Evolutionary conservation across 2,113 vertebrate genomes (phyloP).

Genomic region (Tetraodon nigroviridis): DNA sequence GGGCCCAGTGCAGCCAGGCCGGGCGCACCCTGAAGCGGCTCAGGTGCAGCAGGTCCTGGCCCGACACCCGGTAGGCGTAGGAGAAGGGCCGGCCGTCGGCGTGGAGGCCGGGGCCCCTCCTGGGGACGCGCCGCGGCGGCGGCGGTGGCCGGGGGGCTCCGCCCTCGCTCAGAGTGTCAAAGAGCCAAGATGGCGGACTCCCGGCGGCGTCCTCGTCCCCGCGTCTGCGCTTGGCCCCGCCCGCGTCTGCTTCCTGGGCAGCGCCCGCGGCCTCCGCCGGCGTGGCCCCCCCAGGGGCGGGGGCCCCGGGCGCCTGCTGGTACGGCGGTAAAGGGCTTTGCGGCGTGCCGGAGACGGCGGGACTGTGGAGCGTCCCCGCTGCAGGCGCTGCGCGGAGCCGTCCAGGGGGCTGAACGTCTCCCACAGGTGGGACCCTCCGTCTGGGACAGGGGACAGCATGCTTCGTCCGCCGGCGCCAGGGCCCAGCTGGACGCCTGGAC

Average conservation of each 20-base stretch:
- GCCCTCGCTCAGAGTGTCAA: conserved; percentile 11
- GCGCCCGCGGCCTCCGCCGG: not conserved
- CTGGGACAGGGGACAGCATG: too few relatives aligned
- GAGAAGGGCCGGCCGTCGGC: conserved; percentile 21
- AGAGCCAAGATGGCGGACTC: conserved; percentile 59
- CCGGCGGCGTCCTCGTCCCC: not conserved
- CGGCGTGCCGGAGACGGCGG: not conserved
- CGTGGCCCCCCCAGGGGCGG: too few relatives aligned
- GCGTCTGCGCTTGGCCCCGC: conserved; percentile 23
- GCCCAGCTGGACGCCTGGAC: too few relatives aligned
- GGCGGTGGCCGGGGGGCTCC: not conserved
- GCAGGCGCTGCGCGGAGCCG: not conserved
- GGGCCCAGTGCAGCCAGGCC: conserved; percentile 44
- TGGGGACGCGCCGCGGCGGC: not conserved
- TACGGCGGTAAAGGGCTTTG: conserved; percentile 35
- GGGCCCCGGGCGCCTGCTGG: conserved; percentile 19
- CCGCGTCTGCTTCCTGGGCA: not conserved
- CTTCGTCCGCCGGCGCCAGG: too few relatives aligned
- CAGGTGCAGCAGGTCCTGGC: conserved; percentile 42
- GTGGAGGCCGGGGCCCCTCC: conserved; percentile 26
- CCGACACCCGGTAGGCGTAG: conserved; percentile 33
- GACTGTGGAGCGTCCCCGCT: rapidly evolving
- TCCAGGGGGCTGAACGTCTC: conserved; percentile 40
- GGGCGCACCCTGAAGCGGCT: conserved; percentile 19
- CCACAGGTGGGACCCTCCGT: conserved; percentile 56